Conservation (phyloP, 2,113 vertebrate species). For the Neolamprologus brichardi region DNA sequence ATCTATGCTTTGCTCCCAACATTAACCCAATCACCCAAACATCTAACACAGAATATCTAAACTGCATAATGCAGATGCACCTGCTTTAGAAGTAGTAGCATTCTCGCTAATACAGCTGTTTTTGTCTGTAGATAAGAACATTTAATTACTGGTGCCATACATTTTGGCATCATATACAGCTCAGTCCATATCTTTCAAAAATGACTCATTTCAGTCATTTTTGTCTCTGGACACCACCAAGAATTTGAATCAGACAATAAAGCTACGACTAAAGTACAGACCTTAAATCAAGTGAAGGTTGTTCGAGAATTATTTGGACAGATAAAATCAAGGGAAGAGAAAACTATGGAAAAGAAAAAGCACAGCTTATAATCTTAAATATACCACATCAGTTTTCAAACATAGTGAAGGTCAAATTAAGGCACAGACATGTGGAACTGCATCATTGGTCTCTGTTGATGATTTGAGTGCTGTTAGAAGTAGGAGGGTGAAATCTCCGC, state of each 20-base stretch:
- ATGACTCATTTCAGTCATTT: not conserved
- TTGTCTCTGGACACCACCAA: not conserved
- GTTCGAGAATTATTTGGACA: not conserved
- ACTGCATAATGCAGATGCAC: rapidly evolving
- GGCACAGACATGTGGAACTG: not conserved
- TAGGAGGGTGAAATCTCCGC: not conserved
- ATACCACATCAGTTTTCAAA: not conserved
- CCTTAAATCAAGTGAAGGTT: not conserved
- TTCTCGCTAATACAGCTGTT: not conserved
- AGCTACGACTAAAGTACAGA: not conserved
- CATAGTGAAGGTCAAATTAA: not conserved
- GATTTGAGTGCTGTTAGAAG: not conserved
- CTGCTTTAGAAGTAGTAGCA: not conserved
- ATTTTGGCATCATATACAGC: not conserved
- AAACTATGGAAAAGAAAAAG: not conserved
- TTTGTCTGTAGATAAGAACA: not conserved
- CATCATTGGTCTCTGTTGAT: not conserved
- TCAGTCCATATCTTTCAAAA: rapidly evolving
- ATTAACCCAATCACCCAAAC: not conserved
- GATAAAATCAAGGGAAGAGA: not conserved
- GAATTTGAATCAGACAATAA: not conserved
- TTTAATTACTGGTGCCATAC: not conserved
- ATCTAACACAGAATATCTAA: not conserved
- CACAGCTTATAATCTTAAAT: not conserved
- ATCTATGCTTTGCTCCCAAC: not conserved